Conservation (phyloP, 2,797 vertebrate genomes). For the Enteromius unitaeniatus region DNA sequence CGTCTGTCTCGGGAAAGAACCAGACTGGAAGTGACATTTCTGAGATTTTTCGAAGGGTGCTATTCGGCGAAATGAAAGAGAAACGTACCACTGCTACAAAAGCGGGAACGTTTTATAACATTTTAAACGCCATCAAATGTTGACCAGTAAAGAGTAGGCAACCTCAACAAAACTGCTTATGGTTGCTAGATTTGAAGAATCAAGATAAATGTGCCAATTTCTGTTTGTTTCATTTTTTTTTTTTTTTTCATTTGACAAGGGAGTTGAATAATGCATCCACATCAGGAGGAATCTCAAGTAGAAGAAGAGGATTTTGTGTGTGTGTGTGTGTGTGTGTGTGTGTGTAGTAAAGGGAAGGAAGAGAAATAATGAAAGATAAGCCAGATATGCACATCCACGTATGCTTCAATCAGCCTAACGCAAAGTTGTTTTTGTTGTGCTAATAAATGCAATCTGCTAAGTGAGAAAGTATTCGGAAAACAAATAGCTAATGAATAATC, state of each 20-base stretch:
- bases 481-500: constrained; percentile 51
- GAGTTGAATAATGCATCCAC: constrained; percentile 59
- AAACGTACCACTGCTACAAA: constrained; percentile 29
- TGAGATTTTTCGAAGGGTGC: constrained; percentile 40
- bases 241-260: constrained; percentile 32
- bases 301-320: constrained; percentile 10
- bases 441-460: constrained; percentile 55
- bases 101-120: constrained; percentile 16
- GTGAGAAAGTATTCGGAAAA: constrained; percentile 10
- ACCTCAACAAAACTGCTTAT: constrained; percentile 20
- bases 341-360: not conserved
- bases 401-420: constrained; percentile 33
- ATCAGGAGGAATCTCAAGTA: constrained; percentile 45
- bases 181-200: constrained; percentile 48
- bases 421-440: constrained; percentile 47
- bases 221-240: constrained; percentile 35
- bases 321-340: not conserved
- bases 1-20: not conserved
- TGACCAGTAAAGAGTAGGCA: not conserved
- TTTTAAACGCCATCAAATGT: constrained; percentile 30
- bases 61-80: not conserved
- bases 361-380: constrained; percentile 3
- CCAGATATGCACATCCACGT: constrained; percentile 1
- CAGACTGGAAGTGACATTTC: constrained; percentile 28
- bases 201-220: constrained; percentile 52